Evolutionary conservation across 2,888 invertebrate species (phyloP).

Genomic region (Rhorus exstirpatorius): DNA sequence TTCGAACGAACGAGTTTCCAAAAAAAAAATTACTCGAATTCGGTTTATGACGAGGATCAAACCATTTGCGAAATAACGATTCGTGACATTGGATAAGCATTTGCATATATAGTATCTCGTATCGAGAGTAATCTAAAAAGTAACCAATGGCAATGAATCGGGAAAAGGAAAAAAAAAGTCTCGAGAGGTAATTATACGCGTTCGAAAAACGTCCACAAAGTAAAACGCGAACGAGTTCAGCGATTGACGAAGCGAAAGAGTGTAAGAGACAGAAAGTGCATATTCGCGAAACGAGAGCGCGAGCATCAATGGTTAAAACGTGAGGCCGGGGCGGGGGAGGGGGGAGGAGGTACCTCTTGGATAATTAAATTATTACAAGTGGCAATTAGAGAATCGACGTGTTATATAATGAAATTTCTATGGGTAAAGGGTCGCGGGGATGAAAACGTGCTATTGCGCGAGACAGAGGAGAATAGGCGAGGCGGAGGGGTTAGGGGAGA

Average conservation of each 20-base stretch:
- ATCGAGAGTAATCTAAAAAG: neutral
- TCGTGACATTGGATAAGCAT: neutral
- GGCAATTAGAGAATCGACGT: constrained; percentile 68
- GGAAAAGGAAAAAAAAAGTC: neutral
- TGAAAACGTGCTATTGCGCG: constrained; percentile 32
- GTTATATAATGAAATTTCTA: constrained; percentile 61
- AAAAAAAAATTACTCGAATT: too few species aligned
- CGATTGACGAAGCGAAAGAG: neutral
- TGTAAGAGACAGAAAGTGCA: neutral
- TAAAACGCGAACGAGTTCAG: constrained; percentile 5
- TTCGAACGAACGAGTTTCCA: too few species aligned
- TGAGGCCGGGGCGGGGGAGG: neutral
- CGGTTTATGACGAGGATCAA: too few species aligned
- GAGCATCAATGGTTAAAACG: constrained; percentile 9
- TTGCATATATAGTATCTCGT: neutral
- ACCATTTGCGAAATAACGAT: neutral
- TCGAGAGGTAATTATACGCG: neutral
- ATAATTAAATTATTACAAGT: constrained; percentile 66
- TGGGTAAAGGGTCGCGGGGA: constrained; percentile 27
- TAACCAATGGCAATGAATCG: neutral
- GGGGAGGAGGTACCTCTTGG: neutral
- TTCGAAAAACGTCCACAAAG: neutral
- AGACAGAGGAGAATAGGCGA: constrained; percentile 6
- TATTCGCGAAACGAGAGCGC: neutral
- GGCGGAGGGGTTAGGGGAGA: constrained; percentile 37